Evolutionary conservation across 2,113 vertebrate species (phyloP).

Genomic region (Shinisaurus crocodilurus): DNA sequence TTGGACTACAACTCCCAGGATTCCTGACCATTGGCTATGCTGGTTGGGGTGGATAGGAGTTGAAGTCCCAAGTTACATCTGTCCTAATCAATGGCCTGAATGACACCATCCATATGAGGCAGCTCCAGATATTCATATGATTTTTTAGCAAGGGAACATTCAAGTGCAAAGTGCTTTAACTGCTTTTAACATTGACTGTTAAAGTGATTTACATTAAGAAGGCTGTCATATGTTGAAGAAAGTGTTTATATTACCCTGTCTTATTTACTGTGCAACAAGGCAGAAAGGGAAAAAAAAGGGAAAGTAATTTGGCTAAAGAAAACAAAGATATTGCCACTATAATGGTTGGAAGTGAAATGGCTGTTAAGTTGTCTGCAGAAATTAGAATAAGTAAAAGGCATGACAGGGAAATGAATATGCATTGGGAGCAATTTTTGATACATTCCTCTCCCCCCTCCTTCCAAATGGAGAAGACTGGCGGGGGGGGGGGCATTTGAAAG

Average conservation of each 20-base stretch:
- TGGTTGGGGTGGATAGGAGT: no score
- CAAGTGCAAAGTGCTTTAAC: conserved; percentile 12
- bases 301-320: conserved; percentile 22
- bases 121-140: neutral
- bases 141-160: neutral
- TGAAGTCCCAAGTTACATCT: no score
- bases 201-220: conserved; percentile 21
- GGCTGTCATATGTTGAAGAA: neutral
- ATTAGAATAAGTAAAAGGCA: conserved; percentile 43
- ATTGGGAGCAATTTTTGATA: conserved; percentile 13
- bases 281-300: neutral
- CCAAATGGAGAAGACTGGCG: conserved; percentile 25
- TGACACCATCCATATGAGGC: no score
- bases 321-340: conserved; percentile 14
- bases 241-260: conserved; percentile 13
- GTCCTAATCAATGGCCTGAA: neutral
- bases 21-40: no score
- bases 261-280: conserved; percentile 18
- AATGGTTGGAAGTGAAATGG: conserved; percentile 18
- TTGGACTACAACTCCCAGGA: no score
- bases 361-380: conserved; percentile 16
- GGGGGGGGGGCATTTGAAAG: conserved; percentile 10
- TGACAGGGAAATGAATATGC: conserved; percentile 16
- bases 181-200: conserved; percentile 19
- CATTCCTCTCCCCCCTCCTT: neutral